Evolutionary conservation across 1,140 invertebrate species (phyloP), one percentile per base, ranked within the genome.

Genomic region (Oreohelix idahoensis): DNA sequence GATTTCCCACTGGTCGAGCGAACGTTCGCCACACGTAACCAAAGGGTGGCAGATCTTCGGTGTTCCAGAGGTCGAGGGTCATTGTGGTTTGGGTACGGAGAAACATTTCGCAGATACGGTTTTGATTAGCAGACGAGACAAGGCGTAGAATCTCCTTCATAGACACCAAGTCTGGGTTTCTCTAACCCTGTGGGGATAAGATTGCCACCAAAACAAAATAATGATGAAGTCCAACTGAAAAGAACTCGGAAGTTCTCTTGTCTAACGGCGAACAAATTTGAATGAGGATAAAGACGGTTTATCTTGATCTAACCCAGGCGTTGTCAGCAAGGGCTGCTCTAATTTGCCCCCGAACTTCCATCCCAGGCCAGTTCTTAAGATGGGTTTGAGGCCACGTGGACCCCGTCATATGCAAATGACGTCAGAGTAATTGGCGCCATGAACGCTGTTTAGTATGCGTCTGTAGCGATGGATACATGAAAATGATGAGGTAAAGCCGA

Each of bases 401-500:
- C 63, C 39, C 39, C 79, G 39, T 81, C 66, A 81, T 71, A 81
- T 71, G 79, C 79, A 42, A 80, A 80, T 80, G 78, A 80, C n/a
- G n/a, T n/a, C n/a, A n/a, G 79, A 20, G 79, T 71, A 81, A 71
- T 81, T 81, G 79, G 63, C 69, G 79, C 38, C 78, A 42, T 39
- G 36, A 71, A n/a, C 66, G 29, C 66, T 80, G 66, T 51, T 81
- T 81, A 81, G 66, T 81, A 71, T 71, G 79, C 79, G 42, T 20
- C 10, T 0, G 17, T 1, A 45, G 63, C 0, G 8, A 1, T 4
- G 78, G 78, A 66, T 80, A 80, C 78, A 81, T 35, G 79, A 81
- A 81, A 81, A 81, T 81, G 79, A 81, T 81, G 79, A 81, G 79
- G 36, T 70, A 80, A 39, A 66, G 66, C 63, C 17, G 66, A 81